phyloP scores from a whole-genome alignment of 2,888 invertebrate genomes.

The Tipula lateralis region DNA sequence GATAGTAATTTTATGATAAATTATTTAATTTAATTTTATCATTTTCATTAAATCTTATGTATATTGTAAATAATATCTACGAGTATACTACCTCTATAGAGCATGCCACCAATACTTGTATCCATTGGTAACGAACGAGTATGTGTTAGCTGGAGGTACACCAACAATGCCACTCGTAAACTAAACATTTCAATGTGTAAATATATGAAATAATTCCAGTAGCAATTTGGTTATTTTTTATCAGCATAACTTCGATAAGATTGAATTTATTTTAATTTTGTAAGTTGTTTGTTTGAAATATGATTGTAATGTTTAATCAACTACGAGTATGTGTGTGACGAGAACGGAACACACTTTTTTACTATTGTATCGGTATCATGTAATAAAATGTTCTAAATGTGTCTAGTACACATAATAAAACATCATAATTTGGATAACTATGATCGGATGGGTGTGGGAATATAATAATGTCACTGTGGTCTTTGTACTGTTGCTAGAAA shows the following conservation, averaged over 20 bases:
- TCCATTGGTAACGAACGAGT: background rate
- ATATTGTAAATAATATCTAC: background rate
- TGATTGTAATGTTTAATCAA: background rate
- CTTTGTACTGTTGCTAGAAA: no score
- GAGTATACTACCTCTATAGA: background rate
- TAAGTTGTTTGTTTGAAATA: constrained; percentile 1
- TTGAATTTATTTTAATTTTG: constrained; percentile 4
- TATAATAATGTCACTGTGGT: no score
- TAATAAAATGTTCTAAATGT: background rate
- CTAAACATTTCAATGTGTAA: background rate
- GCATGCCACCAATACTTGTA: background rate
- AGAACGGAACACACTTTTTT: background rate
- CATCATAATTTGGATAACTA: no score
- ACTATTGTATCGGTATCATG: background rate
- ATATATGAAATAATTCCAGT: background rate
- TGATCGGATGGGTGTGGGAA: no score
- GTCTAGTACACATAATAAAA: no score
- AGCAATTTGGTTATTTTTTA: constrained; percentile 1
- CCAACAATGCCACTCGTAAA: background rate
- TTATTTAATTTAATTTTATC: background rate
- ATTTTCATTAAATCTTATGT: constrained; percentile 15
- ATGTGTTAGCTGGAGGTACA: background rate
- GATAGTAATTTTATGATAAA: constrained; percentile 24
- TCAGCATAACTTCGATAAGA: constrained; percentile 9
- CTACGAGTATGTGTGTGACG: background rate